These are phyloP conservation scores for Sylvicola fuscatus DNA, from an alignment of 2,888 invertebrate genomes.

Conservation along the genomic window DNA sequence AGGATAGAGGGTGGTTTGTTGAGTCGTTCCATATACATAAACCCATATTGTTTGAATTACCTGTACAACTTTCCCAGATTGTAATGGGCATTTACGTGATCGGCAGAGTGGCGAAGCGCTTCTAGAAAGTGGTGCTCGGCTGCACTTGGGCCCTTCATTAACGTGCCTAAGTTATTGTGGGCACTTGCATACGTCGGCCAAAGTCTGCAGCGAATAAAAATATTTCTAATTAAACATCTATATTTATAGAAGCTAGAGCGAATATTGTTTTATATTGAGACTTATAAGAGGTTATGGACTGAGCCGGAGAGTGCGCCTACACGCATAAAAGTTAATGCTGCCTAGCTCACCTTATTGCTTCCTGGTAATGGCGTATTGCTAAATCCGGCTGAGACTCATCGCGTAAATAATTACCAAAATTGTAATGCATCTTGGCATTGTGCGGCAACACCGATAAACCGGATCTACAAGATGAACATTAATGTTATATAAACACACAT, in stretches of 20 bases:
- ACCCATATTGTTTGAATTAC: conserved; percentile 24
- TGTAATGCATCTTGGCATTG: conserved; percentile 82
- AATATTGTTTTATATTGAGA: neutral
- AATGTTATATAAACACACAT: neutral
- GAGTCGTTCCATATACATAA: neutral
- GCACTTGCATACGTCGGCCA: conserved; percentile 75
- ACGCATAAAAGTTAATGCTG: too few relatives aligned
- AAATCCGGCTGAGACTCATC: conserved; percentile 50
- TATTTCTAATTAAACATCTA: neutral
- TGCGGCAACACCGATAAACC: conserved; percentile 59
- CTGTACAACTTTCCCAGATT: conserved; percentile 67
- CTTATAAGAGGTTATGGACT: too few relatives aligned
- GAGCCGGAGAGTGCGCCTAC: too few relatives aligned
- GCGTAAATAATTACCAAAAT: conserved; percentile 68
- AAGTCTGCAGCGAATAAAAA: conserved; percentile 30
- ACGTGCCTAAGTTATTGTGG: conserved; percentile 69
- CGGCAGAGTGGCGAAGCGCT: conserved; percentile 48
- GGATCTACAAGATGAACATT: conserved; percentile 31
- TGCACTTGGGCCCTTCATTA: conserved; percentile 41
- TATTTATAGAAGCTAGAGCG: neutral
- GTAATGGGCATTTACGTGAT: conserved; percentile 67
- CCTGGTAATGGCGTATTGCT: conserved; percentile 58
- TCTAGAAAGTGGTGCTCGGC: conserved; percentile 56
- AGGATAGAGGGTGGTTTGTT: neutral
- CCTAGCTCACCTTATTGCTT: conserved; percentile 49